These are phyloP conservation scores for Pipra filicauda DNA, from an alignment of 2,113 vertebrate genomes.

Conservation along the genomic window DNA sequence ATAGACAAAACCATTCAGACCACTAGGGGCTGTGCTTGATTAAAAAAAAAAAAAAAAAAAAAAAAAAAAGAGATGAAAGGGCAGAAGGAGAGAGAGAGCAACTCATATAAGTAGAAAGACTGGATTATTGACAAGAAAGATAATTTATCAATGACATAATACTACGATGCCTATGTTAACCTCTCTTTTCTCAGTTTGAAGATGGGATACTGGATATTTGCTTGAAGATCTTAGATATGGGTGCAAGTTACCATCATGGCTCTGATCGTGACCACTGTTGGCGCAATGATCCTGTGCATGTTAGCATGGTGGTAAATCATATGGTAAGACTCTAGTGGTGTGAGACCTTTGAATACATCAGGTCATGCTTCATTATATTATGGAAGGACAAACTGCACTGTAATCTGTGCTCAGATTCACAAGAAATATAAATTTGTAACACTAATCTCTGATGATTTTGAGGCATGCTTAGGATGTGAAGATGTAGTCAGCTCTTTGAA, in stretches of 20 bases:
- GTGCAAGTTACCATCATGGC: slow-evolving; percentile 36
- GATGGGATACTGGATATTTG: slow-evolving; percentile 61
- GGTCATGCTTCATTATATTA: neutral
- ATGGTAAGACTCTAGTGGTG: slow-evolving; percentile 21
- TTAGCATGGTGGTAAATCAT: slow-evolving; percentile 60
- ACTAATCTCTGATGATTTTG: neutral
- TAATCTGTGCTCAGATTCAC: neutral
- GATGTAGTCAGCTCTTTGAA: neutral
- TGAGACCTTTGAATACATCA: neutral
- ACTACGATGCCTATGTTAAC: neutral
- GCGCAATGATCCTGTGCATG: slow-evolving; percentile 53
- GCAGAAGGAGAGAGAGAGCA: neutral
- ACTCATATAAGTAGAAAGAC: neutral
- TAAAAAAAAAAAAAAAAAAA: neutral
- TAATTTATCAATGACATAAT: neutral
- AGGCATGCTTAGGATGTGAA: neutral
- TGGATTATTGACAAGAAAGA: neutral
- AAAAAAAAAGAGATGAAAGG: neutral
- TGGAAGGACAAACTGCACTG: neutral
- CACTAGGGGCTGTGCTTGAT: neutral
- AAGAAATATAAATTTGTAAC: neutral
- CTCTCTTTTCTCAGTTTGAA: slow-evolving; percentile 48
- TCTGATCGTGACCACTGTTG: slow-evolving; percentile 43
- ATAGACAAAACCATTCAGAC: neutral
- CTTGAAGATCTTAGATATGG: slow-evolving; percentile 58